Evolutionary conservation across 2,113 vertebrate genomes (phyloP), one percentile per base, ranked within the genome.

Genomic region (Osmerus mordax): DNA sequence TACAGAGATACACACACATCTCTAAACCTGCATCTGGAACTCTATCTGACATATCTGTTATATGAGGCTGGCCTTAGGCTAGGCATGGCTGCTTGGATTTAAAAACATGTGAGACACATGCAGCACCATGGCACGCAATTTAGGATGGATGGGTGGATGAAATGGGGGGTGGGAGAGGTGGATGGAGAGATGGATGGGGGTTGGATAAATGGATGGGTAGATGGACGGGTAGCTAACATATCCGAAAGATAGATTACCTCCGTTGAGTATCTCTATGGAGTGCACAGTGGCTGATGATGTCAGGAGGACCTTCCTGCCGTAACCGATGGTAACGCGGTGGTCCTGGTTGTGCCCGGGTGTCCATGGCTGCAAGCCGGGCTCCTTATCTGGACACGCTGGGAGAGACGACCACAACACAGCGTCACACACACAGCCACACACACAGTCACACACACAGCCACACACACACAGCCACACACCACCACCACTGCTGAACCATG

Each of bases 221-320:
- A 41, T 41, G 36, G 36, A 41, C 8, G 7, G 36, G 0, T 41
- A 41, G 36, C 5, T 41, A 41, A 41, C 36, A 41, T 8, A 9
- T 41, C 5, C 29, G 3, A 32, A 32, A 32, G 29, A 41, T 9
- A 6, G 36, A 8, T 84, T 92, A 98, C 97, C 97, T 90, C 97
- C 94, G 0, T 90, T 81, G 4, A 89, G 87, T 84, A 99, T 93
- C 81, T 91, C 90, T 60, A 99, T 93, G 3, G 97, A 98, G 81
- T 96, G 93, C 41, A 99, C 93, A 0, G 96, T 98, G 0, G 94
- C 94, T 0, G 97, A 98, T 1, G 94, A 89, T 0, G 90, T 89
- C 14, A 99, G 94, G 32, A 99, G 90, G 11, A 99, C 86, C 53
- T 89, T 92, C 68, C 80, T 91, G 78, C 93, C 93, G 0, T 66